Evolutionary conservation across 2,113 vertebrate genomes (phyloP), one percentile per base, ranked within the genome.

Genomic region (Cacatua alba): DNA sequence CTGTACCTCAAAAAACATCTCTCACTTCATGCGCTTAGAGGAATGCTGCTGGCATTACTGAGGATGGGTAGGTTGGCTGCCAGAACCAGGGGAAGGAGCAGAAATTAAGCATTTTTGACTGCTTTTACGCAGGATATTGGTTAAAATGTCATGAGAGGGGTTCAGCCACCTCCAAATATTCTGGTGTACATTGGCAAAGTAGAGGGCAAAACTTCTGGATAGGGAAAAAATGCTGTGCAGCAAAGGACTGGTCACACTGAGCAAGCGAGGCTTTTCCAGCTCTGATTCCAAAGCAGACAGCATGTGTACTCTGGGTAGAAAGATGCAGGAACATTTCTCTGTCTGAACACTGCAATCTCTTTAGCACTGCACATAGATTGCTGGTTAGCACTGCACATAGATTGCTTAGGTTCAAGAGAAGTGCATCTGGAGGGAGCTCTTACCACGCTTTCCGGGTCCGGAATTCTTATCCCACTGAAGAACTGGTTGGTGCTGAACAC

Each of bases 401-500:
- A 10, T 3, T 3, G 16, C 51, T 53, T 3, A 15, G 57, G 33
- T 44, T 46, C 12, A 17, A 19, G 44, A 28, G 53, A 70, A 64
- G 10, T 0, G 5, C 2, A 7, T 21, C 69, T 46, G 70, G 43
- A 86, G 7, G 67, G 35, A 46, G 80, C 62, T 96, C 98, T 98
- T 95, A 99, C 99, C 99, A 97, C 98, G 89, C 98, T 98, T 59
- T 99, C 98, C 2, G 99, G 98, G 93, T 99, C 99, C 11, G 99
- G 99, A 95, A 99, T 99, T 93, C 98, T 98, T 31, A 99, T 98
- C 14, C 99, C 99, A 9, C 98, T 98, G 98, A 99, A 99, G 97
- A 99, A 99, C 95, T 99, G 99, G 98, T 99, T 99, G 71, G 93
- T 99, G 98, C 98, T 99, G 97, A 99, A 99, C 37, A 99, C 99